Conservation (phyloP, 2,113 vertebrate species). For the Mungos mungo region DNA sequence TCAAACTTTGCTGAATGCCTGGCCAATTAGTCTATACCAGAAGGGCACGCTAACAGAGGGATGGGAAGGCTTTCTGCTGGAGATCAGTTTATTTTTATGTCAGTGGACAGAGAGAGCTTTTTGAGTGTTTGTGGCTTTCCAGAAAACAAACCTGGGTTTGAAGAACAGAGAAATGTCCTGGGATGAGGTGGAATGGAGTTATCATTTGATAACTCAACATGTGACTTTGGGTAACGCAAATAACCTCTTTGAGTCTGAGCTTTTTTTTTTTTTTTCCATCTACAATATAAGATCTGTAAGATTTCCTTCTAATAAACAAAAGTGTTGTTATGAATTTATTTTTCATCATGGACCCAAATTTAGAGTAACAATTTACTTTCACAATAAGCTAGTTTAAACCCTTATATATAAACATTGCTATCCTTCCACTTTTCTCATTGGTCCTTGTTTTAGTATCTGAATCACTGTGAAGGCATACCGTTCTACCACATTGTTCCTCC, state of each 20-base stretch:
- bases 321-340: neutral
- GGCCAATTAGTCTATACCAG: neutral
- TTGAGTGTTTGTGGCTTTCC: neutral
- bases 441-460: neutral
- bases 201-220: neutral
- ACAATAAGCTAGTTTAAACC: neutral
- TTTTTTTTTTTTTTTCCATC: neutral
- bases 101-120: neutral
- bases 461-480: neutral
- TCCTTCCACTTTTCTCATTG: neutral
- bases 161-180: neutral
- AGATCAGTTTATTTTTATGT: neutral
- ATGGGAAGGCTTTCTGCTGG: neutral
- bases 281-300: neutral
- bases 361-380: neutral
- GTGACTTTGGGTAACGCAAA: neutral
- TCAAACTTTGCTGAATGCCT: neutral
- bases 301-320: neutral
- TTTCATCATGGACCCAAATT: neutral
- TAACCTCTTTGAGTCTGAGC: neutral
- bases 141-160: neutral
- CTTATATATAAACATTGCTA: neutral
- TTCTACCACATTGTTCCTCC: neutral
- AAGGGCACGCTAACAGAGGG: neutral
- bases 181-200: neutral